Conservation (phyloP, 2,888 invertebrate genomes). For the Parasteatoda lunata region DNA sequence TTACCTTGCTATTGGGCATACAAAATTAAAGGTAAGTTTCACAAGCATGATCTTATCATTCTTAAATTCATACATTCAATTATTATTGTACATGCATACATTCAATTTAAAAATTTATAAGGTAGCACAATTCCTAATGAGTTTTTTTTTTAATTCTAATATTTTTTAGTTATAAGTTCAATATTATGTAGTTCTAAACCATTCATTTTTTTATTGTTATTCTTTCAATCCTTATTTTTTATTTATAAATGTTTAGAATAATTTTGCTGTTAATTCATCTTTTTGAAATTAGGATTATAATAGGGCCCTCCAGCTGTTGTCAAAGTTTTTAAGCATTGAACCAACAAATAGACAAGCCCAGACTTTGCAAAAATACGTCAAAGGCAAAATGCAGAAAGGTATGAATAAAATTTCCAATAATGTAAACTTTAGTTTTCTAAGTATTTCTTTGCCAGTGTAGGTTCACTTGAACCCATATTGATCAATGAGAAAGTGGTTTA, state of each 20-base stretch:
- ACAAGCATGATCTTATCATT: no score
- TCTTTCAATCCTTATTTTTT: not conserved
- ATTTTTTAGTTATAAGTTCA: not conserved
- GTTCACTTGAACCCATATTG: no score
- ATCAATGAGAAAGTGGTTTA: no score
- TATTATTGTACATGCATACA: not conserved
- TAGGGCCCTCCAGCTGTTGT: constrained; percentile 87
- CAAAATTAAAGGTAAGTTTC: constrained; percentile 83
- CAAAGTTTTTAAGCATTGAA: constrained; percentile 86
- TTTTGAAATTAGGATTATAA: constrained; percentile 82
- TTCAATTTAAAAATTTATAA: not conserved
- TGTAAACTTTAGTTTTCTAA: no score
- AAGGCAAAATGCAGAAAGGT: constrained; percentile 91
- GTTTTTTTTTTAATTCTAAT: not conserved
- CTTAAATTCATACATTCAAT: not conserved
- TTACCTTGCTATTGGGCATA: constrained; percentile 94
- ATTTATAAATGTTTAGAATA: not conserved
- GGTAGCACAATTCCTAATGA: not conserved
- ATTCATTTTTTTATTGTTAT: not conserved
- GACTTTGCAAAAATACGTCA: constrained; percentile 85
- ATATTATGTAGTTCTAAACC: not conserved
- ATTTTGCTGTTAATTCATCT: not conserved
- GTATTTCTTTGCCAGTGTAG: no score
- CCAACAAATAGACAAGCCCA: constrained; percentile 91
- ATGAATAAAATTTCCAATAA: not conserved